phyloP scores from a whole-genome alignment of 2,888 invertebrate species.

The Sipha maydis region DNA sequence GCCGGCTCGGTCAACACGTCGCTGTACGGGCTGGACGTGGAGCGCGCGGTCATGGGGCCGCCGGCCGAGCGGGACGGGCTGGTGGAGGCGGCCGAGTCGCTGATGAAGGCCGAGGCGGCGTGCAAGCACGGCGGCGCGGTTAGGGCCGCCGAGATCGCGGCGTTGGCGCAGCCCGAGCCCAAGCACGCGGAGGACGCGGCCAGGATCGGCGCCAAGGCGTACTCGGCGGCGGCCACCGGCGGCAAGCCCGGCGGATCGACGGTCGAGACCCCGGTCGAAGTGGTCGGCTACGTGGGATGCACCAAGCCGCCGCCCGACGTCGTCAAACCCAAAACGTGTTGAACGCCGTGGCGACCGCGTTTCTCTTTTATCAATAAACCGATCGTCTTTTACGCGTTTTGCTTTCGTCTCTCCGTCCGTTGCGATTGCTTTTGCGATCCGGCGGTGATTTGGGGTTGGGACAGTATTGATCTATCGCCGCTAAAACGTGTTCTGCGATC shows the following conservation, averaged over 20 bases:
- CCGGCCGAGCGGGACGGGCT: constrained; percentile 27
- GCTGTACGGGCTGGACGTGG: constrained; percentile 47
- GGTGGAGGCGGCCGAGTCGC: constrained; percentile 19
- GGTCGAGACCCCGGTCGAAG: constrained; percentile 28
- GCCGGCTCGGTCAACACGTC: constrained; percentile 14
- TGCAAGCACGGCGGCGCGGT: constrained; percentile 56
- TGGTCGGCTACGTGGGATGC: constrained; percentile 51
- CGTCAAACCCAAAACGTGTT: not conserved
- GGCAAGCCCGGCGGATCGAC: constrained; percentile 8
- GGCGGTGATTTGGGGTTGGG: no score
- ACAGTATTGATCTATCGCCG: no score
- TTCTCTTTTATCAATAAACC: no score
- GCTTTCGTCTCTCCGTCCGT: no score
- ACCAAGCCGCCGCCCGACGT: not conserved
- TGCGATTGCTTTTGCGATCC: no score
- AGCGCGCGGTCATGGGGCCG: constrained; percentile 19
- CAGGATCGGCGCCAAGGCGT: constrained; percentile 56
- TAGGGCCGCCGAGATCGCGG: constrained; percentile 36
- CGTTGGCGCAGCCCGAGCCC: constrained; percentile 45
- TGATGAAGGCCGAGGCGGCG: constrained; percentile 47
- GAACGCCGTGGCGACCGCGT: not conserved
- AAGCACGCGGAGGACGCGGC: constrained; percentile 57
- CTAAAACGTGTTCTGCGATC: no score
- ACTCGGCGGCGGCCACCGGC: not conserved
- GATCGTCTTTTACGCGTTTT: no score